A percentile compares a stretch with the other conserved stretches of the same genome.
phyloP scores from a whole-genome alignment of 1,140 invertebrate genomes.

The Drosophila sturtevanti region DNA sequence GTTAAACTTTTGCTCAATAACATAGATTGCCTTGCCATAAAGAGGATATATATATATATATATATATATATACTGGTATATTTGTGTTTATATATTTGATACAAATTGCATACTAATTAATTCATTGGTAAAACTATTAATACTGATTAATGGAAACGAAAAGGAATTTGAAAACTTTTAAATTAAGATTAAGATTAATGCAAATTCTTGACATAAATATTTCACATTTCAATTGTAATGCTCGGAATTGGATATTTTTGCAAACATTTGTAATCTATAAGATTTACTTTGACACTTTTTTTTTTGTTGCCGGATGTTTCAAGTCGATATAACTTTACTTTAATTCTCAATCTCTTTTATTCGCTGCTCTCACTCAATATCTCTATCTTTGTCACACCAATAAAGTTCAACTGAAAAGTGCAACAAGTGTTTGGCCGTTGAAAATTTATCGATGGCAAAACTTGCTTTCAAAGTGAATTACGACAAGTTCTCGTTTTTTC shows the following conservation, averaged over 20 bases:
- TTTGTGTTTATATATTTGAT: background rate
- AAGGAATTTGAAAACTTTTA: background rate
- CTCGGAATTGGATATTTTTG: background rate
- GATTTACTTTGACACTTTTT: constrained; percentile 60
- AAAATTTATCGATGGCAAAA: constrained; percentile 73
- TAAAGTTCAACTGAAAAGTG: constrained; percentile 32
- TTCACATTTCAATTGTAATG: background rate
- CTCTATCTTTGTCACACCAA: background rate
- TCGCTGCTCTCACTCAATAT: too few relatives aligned
- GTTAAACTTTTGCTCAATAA: constrained; percentile 35
- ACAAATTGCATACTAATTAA: constrained; percentile 13
- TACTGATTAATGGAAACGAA: constrained; percentile 2
- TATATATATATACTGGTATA: background rate
- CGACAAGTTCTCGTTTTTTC: constrained; percentile 60
- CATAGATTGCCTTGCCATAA: background rate
- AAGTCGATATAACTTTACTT: background rate
- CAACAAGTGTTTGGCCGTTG: constrained; percentile 69
- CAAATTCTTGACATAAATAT: background rate
- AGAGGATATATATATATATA: background rate
- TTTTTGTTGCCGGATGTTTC: constrained; percentile 5
- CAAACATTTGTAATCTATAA: constrained; percentile 38
- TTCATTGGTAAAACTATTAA: constrained; percentile 3
- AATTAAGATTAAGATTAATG: background rate
- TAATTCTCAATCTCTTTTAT: background rate
- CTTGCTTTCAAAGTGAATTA: constrained; percentile 72